phyloP scores from a whole-genome alignment of 2,797 vertebrate genomes.

The Mormyrus hasselquistii region DNA sequence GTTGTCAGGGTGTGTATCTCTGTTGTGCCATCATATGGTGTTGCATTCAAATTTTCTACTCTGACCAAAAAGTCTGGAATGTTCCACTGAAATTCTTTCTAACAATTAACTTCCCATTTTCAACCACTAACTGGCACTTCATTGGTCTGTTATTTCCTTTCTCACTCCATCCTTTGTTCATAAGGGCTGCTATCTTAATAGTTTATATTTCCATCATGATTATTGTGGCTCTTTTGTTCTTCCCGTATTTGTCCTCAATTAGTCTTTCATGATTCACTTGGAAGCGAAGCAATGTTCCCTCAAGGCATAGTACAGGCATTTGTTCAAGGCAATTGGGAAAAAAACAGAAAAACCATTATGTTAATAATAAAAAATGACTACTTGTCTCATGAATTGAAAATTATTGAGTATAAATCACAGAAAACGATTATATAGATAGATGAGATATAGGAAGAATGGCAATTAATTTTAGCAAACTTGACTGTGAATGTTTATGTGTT shows the following conservation, averaged over 20 bases:
- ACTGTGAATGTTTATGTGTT: not conserved
- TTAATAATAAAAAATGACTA: not conserved
- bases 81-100: not conserved
- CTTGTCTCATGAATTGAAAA: not conserved
- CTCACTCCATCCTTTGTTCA: not conserved
- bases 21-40: not conserved
- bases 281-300: not conserved
- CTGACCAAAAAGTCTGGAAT: not conserved
- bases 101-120: not conserved
- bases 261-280: not conserved
- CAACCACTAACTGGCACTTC: not conserved
- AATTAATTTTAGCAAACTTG: not conserved
- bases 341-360: conserved; percentile 19
- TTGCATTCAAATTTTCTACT: not conserved
- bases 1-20: not conserved
- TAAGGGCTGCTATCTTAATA: not conserved
- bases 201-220: not conserved
- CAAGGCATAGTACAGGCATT: not conserved
- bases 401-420: not conserved
- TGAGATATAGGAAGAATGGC: conserved; percentile 7
- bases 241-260: not conserved
- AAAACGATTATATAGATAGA: not conserved
- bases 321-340: not conserved
- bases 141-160: not conserved
- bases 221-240: not conserved